Evolutionary conservation across 2,888 invertebrate genomes (phyloP).

Genomic region (Stratiomys singularior): DNA sequence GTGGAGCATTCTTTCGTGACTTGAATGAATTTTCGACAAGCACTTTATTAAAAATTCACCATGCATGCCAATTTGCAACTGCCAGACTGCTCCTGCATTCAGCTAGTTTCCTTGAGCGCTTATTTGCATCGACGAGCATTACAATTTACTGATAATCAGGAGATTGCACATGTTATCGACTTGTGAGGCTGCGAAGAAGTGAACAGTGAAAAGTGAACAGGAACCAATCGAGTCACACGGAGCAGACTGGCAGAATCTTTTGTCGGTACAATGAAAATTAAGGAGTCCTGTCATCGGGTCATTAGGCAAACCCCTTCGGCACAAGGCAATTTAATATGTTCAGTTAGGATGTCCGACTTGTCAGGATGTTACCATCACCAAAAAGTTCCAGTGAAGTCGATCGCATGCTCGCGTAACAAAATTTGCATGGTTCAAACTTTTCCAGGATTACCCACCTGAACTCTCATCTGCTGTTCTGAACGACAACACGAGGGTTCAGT

Average conservation of each 20-base stretch:
- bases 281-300: slow-evolving; percentile 2
- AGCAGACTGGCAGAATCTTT: not conserved
- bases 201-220: not conserved
- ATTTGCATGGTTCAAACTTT: too few relatives aligned
- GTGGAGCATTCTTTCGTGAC: slow-evolving; percentile 31
- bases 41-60: slow-evolving; percentile 33
- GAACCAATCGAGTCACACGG: not conserved
- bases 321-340: not conserved
- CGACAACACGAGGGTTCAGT: not conserved
- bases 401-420: too few relatives aligned
- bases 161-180: slow-evolving; percentile 23
- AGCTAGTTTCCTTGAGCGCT: slow-evolving; percentile 6
- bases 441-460: not conserved
- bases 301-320: not conserved
- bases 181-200: not conserved
- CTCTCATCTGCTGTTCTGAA: not conserved
- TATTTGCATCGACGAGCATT: slow-evolving; percentile 34
- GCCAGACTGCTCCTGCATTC: slow-evolving; percentile 24
- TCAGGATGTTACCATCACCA: too few relatives aligned
- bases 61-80: slow-evolving; percentile 38
- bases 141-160: slow-evolving; percentile 31
- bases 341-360: too few relatives aligned
- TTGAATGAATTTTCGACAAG: slow-evolving; percentile 30
- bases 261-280: slow-evolving; percentile 11
- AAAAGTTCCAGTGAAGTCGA: too few relatives aligned